Evolutionary conservation across 92 coral and sea anemone genomes (phyloP), one percentile per base, ranked within the genome.

Genomic region (Zoanthus sociatus): DNA sequence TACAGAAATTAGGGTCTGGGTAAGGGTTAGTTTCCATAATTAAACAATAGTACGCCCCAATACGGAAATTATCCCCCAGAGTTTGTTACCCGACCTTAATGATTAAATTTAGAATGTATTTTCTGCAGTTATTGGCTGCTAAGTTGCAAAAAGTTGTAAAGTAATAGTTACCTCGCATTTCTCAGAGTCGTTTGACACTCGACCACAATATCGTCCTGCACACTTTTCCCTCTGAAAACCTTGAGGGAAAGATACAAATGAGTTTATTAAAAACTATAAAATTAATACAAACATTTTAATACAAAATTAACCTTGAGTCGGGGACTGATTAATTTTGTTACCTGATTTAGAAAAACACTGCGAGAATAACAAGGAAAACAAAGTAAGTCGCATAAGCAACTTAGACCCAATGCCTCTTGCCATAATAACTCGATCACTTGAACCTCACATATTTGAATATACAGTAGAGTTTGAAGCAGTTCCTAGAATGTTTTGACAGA

Each of bases 141-240:
- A 85, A 86, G 74, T 73, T 48, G 63, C 55, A 61, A 75, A 61
- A 32, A 56, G 56, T 76, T 61, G 17, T 9, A 53, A 21, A 26
- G 31, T 54, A 53, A 54, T 60, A 42, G 33, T 81, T 32, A 81
- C 85, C 85, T 46, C 73, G 21, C 85, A 81, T 66, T 44, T 81
- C 63, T 47, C 85, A 64, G 85, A 64, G 15, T 86, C 83, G 26
- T 91, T 73, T 61, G 90, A 78, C 30, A 77, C 68, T 66, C 94
- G 91, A 37, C 99, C 99, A 93, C 99, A 97, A 82, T 97, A 97
- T 32, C 85, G 91, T 17, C 99, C 99, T 64, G 93, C 91, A 77
- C 99, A 97, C 44, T 50, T 81, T 12, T 37, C 9, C 6, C 20
- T 37, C 56, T 63, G n/a, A 79, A 63, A 67, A 79, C 53, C 85